Conservation (phyloP, 2,113 vertebrate species). For the Eolophus roseicapilla region DNA sequence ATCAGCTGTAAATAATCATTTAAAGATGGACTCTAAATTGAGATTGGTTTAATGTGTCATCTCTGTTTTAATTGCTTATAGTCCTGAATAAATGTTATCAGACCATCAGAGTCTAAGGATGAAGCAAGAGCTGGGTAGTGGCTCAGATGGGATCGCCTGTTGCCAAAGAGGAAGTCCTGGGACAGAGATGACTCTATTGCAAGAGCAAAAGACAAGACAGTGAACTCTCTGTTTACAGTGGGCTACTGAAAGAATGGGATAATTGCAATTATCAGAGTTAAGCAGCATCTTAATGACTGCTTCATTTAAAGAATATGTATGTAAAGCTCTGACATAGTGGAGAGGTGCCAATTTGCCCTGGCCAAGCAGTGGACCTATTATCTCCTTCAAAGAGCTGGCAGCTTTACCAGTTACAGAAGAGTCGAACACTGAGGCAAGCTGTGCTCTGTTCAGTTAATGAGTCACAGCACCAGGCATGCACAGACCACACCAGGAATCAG, state of each 20-base stretch:
- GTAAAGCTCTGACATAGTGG: background rate
- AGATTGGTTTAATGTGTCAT: slow-evolving; percentile 29
- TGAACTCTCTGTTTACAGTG: slow-evolving; percentile 69
- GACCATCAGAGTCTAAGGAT: slow-evolving; percentile 30
- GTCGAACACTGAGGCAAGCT: background rate
- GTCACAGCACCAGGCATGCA: background rate
- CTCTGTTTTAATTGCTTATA: slow-evolving; percentile 23
- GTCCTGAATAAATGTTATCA: slow-evolving; percentile 38
- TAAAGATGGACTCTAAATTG: slow-evolving; percentile 22
- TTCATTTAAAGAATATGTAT: background rate
- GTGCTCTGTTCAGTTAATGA: background rate
- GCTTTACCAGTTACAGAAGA: background rate
- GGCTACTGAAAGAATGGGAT: slow-evolving; percentile 57
- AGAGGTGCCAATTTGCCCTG: slow-evolving; percentile 29
- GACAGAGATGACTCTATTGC: slow-evolving; percentile 23
- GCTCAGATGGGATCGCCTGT: background rate
- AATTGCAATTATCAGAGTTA: slow-evolving; percentile 59
- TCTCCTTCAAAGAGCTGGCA: slow-evolving; percentile 33
- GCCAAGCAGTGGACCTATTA: background rate
- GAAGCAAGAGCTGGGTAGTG: slow-evolving; percentile 52
- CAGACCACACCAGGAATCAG: background rate
- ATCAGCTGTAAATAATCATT: slow-evolving; percentile 38
- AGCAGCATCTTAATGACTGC: slow-evolving; percentile 22
- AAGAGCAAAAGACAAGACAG: slow-evolving; percentile 55
- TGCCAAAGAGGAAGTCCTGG: slow-evolving; percentile 66